Conservation (phyloP, 2,113 vertebrate species). For the Dendropsophus ebraccatus region DNA sequence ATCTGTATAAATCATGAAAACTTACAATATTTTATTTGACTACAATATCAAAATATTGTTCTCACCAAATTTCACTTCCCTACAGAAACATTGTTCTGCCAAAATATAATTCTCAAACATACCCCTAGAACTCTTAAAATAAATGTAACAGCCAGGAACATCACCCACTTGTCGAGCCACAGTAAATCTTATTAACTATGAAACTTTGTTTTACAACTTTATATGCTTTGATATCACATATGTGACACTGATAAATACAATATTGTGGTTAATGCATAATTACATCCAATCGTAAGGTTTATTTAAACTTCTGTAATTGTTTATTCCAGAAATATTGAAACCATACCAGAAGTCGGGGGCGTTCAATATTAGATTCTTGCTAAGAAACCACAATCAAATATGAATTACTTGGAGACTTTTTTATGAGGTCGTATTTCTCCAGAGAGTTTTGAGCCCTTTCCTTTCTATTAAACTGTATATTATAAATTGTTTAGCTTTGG, state of each 20-base stretch:
- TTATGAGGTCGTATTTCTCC: neutral
- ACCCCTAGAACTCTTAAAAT: constrained; percentile 16
- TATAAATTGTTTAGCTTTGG: constrained; percentile 48
- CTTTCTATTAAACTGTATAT: constrained; percentile 27
- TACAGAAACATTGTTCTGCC: neutral
- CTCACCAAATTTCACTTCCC: neutral
- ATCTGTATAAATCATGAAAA: too few species aligned
- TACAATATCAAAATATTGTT: neutral
- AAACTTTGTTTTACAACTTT: constrained; percentile 21
- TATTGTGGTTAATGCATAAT: constrained; percentile 7
- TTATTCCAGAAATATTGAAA: constrained; percentile 25
- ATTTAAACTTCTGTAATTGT: constrained; percentile 12
- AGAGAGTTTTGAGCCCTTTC: constrained; percentile 33
- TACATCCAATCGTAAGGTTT: neutral
- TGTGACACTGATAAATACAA: constrained; percentile 2
- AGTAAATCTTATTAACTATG: constrained; percentile 14
- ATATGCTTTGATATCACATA: constrained; percentile 9
- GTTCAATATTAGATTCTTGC: constrained; percentile 12
- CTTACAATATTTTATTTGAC: neutral
- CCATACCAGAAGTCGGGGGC: neutral
- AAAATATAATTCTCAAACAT: neutral
- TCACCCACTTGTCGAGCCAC: constrained; percentile 7
- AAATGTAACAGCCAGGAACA: constrained; percentile 16
- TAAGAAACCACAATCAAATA: constrained; percentile 58
- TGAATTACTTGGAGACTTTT: constrained; percentile 57